Conservation (phyloP, 2,888 invertebrate genomes). For the Serrognathus titanus region DNA sequence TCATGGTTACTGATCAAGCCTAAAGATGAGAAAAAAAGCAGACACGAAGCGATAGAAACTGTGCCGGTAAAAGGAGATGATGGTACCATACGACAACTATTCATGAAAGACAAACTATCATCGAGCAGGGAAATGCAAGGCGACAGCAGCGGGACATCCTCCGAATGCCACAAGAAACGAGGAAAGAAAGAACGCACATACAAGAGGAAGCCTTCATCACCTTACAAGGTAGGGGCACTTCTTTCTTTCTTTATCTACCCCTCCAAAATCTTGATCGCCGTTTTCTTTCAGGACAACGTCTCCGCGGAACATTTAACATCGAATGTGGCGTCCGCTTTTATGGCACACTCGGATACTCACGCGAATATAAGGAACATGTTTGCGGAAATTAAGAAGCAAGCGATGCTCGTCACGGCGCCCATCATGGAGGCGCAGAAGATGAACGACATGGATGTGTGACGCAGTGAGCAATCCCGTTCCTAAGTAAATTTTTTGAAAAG, state of each 20-base stretch:
- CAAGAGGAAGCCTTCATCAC: conserved; percentile 2
- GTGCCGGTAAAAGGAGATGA: conserved; percentile 12
- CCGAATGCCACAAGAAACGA: background rate
- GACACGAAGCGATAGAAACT: conserved; percentile 2
- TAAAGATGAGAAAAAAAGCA: background rate
- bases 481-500: background rate
- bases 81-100: conserved; percentile 8
- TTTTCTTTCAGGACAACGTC: background rate
- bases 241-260: too few relatives aligned
- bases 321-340: background rate
- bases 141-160: conserved; percentile 15
- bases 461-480: conserved; percentile 1
- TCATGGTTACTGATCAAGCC: conserved; percentile 9
- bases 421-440: conserved; percentile 5
- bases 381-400: conserved; percentile 20
- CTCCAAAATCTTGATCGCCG: too few relatives aligned
- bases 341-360: conserved; percentile 9
- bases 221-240: background rate
- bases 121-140: conserved; percentile 12
- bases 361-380: conserved; percentile 18
- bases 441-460: conserved; percentile 10
- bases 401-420: conserved; percentile 14
- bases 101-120: conserved; percentile 12
- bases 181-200: conserved; percentile 1
- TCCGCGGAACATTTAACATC: background rate